Percentiles rank a stretch among this genome's conserved stretches.
Conservation (phyloP, 1,140 invertebrate genomes). For the Maconellicoccus hirsutus region DNA sequence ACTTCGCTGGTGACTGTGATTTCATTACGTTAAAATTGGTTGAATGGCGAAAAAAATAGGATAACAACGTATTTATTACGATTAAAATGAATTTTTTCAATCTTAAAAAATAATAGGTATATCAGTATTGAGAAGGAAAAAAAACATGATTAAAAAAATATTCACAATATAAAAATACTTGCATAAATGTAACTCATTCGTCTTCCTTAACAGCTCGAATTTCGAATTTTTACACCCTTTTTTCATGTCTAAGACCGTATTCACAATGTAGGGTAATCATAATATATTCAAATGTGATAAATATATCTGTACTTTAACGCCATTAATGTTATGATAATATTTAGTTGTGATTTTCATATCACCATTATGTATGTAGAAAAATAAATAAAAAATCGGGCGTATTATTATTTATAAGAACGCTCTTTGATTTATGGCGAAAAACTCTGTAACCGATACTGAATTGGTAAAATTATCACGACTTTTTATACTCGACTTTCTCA, state of each 20-base stretch:
- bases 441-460: not conserved
- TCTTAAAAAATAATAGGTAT: not conserved
- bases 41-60: too few relatives aligned
- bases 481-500: slow-evolving; percentile 95
- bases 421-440: not conserved
- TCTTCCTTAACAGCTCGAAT: not conserved
- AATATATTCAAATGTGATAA: not conserved
- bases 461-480: slow-evolving; percentile 41
- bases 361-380: slow-evolving; percentile 1
- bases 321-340: not conserved
- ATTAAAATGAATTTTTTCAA: not conserved
- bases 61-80: not conserved
- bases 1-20: too few relatives aligned
- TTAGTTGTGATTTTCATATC: not conserved
- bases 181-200: not conserved
- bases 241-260: not conserved
- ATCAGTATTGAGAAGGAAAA: not conserved
- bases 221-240: not conserved
- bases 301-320: not conserved
- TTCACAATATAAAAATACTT: not conserved
- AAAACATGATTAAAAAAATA: not conserved
- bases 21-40: too few relatives aligned
- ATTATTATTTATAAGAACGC: not conserved
- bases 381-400: not conserved
- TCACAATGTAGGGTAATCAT: not conserved